Evolutionary conservation across 1,140 invertebrate genomes (phyloP), one percentile per base, ranked within the genome.

Genomic region (Leptonema lineaticorne): DNA sequence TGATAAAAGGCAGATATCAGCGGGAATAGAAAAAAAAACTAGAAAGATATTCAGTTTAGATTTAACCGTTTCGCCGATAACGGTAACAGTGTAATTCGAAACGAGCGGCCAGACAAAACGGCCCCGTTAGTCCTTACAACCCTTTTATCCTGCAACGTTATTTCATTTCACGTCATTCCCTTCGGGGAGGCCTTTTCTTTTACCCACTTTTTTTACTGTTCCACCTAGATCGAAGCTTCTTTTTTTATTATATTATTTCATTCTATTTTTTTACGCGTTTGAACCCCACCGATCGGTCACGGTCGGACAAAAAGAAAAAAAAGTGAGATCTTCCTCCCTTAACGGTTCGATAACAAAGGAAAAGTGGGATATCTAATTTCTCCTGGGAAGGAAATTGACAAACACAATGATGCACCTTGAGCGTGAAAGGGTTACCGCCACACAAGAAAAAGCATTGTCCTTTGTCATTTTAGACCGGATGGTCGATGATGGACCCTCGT

Each of bases 331-430:
- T 59, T 28, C 60, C 68, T 63, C 46, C 68, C 63, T 59, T 72
- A 72, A 69, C 68, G 60, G 71, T 65, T 63, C 33, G 48, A 26
- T 64, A 67, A 72, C 71, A 72, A 72, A 67, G 68, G 48, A 45
- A 9, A 37, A 9, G 58, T 37, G 41, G 71, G 68, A 69, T 72
- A 72, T 72, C 71, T 72, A 72, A 72, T 72, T 72, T 72, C 71
- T 72, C 68, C 48, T 68, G 71, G 71, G 71, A 45, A 72, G 71
- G 68, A 72, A 68, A 62, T 65, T 53, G 60, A 22, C 56, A 69
- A 64, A 64, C 46, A 72, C 70, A 72, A 72, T 72, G 67, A 58
- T 67, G 67, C 57, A 60, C 67, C 46, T 50, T 50, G 46, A 62
- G 56, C 37, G 33, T 65, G 28, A 69, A 65, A 41, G 50, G 50